A percentile compares a stretch with the other conserved stretches of the same genome.
Conservation (phyloP, 2,113 vertebrate genomes). For the Cisticola juncidis region DNA sequence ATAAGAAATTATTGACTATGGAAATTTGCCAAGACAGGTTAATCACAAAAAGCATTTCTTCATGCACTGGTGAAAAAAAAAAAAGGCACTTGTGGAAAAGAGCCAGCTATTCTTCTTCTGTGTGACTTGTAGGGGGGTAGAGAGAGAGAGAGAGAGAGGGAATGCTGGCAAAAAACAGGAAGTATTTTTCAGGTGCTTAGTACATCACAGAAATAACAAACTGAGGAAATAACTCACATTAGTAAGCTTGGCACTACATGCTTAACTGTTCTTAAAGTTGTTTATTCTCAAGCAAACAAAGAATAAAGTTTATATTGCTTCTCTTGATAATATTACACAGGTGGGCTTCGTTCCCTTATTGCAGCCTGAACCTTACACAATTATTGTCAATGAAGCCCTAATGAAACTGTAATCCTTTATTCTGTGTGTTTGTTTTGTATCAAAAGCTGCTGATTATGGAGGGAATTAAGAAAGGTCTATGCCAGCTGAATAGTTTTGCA, state of each 20-base stretch:
- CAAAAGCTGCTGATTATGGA: neutral
- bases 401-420: neutral
- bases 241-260: neutral
- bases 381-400: neutral
- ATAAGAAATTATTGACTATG: neutral
- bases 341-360: neutral
- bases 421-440: neutral
- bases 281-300: neutral
- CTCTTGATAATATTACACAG: neutral
- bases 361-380: neutral
- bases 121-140: neutral
- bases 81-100: neutral
- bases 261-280: neutral
- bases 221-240: neutral
- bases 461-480: neutral
- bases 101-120: neutral
- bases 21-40: neutral
- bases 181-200: constrained; percentile 11
- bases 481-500: neutral
- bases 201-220: neutral
- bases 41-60: neutral
- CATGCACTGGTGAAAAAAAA: neutral
- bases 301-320: neutral
- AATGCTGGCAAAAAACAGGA: neutral
- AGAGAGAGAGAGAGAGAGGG: neutral